Percentiles rank a stretch among this genome's conserved stretches.
These are phyloP conservation scores for Cryptocephalus moraei DNA, from an alignment of 2,888 invertebrate species.

Conservation along the genomic window DNA sequence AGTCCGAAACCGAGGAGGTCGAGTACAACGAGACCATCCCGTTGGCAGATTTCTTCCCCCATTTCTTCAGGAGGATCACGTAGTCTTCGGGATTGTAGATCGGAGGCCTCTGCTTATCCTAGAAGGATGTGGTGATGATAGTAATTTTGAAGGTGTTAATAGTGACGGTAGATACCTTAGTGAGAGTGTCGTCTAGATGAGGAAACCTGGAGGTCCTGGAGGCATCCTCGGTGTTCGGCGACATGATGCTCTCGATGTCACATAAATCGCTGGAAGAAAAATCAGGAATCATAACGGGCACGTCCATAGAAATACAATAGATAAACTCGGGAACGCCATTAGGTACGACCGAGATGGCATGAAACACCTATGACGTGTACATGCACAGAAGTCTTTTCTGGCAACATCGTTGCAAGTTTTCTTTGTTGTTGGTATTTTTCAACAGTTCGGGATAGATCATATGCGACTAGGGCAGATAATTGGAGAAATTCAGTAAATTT, in stretches of 20 bases:
- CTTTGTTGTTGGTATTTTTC: too few relatives aligned
- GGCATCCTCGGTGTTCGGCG: not conserved
- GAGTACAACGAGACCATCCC: slow-evolving; percentile 28
- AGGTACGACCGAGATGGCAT: too few relatives aligned
- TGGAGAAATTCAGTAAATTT: too few relatives aligned
- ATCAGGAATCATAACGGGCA: too few relatives aligned
- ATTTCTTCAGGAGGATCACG: slow-evolving; percentile 67
- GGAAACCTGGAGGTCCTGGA: not conserved
- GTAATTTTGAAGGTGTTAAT: not conserved
- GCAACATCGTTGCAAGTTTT: too few relatives aligned
- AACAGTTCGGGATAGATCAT: too few relatives aligned
- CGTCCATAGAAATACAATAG: too few relatives aligned
- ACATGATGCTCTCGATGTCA: not conserved
- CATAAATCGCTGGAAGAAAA: not conserved
- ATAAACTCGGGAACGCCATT: too few relatives aligned
- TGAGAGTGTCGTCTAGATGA: not conserved
- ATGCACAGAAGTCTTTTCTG: too few relatives aligned
- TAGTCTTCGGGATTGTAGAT: slow-evolving; percentile 89
- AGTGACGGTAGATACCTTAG: not conserved
- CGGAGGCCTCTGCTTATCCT: slow-evolving; percentile 79
- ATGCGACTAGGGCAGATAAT: too few relatives aligned
- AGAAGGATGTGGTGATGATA: slow-evolving; percentile 5
- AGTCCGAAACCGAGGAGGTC: slow-evolving; percentile 22
- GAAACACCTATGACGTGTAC: too few relatives aligned
- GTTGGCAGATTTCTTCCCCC: slow-evolving; percentile 56